phyloP scores from a whole-genome alignment of 1,140 invertebrate genomes.

The Heliconius congener region DNA sequence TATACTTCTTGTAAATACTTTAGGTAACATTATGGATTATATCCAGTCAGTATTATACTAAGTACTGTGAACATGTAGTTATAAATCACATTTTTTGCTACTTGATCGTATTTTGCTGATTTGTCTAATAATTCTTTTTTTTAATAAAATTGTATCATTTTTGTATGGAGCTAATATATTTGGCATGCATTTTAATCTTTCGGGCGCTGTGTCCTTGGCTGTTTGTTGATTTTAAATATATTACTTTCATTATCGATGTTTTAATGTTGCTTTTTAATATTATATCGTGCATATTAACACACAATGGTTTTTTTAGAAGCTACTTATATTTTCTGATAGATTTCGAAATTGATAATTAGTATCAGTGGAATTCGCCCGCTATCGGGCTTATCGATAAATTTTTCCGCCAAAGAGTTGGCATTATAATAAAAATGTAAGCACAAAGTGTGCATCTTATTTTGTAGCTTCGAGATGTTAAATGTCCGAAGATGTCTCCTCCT shows the following conservation, averaged over 20 bases:
- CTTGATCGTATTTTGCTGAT: slow-evolving; percentile 22
- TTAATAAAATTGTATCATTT: slow-evolving; percentile 9
- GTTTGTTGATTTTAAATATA: slow-evolving; percentile 22
- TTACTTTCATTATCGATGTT: slow-evolving; percentile 35
- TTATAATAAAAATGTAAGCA: slow-evolving; percentile 58
- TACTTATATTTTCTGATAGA: slow-evolving; percentile 67
- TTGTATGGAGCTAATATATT: slow-evolving; percentile 16
- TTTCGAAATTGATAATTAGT: slow-evolving; percentile 77
- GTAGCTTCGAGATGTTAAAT: slow-evolving; percentile 60
- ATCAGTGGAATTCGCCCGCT: slow-evolving; percentile 51
- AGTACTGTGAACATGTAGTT: slow-evolving; percentile 54
- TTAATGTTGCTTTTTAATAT: slow-evolving; percentile 35
- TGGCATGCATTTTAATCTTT: slow-evolving; percentile 42
- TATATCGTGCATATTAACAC: slow-evolving; percentile 31
- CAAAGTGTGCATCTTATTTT: slow-evolving; percentile 66
- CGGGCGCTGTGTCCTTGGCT: slow-evolving; percentile 27
- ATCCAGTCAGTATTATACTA: slow-evolving; percentile 72
- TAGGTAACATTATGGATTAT: slow-evolving; percentile 54
- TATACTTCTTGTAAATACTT: slow-evolving; percentile 76
- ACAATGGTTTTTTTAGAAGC: slow-evolving; percentile 27
- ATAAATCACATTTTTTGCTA: slow-evolving; percentile 28
- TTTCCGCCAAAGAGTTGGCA: slow-evolving; percentile 51
- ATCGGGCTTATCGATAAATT: slow-evolving; percentile 50
- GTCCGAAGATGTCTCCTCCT: slow-evolving; percentile 24
- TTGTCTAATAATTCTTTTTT: slow-evolving; percentile 37